A percentile compares a stretch with the other conserved stretches of the same genome.
Conservation (phyloP, 2,113 vertebrate genomes). For the Isurus oxyrinchus region DNA sequence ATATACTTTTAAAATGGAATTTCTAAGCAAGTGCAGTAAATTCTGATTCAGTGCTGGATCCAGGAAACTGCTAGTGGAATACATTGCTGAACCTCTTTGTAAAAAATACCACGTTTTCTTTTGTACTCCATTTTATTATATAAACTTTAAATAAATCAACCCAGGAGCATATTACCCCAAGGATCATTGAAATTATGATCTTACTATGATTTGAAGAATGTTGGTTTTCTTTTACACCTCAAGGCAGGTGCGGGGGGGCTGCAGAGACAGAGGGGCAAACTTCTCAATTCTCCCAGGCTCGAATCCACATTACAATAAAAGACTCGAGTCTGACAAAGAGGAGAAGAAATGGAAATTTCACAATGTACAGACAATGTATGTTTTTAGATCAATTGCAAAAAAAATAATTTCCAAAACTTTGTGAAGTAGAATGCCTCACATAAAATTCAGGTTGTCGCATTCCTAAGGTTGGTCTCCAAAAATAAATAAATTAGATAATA, state of each 20-base stretch:
- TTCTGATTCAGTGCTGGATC: conserved; percentile 28
- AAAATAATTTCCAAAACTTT: not conserved
- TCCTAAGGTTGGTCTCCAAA: not conserved
- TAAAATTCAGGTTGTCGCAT: conserved; percentile 18
- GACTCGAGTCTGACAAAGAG: not conserved
- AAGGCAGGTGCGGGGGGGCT: not conserved
- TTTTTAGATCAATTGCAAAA: not conserved
- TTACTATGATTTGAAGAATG: conserved; percentile 25
- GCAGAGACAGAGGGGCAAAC: not conserved
- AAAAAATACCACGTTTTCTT: conserved; percentile 33
- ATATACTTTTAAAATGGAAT: not conserved
- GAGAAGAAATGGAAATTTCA: not conserved
- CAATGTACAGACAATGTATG: not conserved
- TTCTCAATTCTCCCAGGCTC: not conserved
- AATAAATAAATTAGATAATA: not conserved
- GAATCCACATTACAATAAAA: not conserved
- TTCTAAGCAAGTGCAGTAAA: conserved; percentile 20
- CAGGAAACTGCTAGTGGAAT: not conserved
- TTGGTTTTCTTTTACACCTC: not conserved
- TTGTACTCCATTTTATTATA: not conserved
- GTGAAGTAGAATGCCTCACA: not conserved
- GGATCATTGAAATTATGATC: not conserved
- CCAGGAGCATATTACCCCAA: not conserved
- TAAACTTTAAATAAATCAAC: not conserved
- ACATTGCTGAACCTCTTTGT: not conserved